These are phyloP conservation scores for Sylvilagus floridanus DNA, from an alignment of 2,797 vertebrate genomes.

Conservation along the genomic window DNA sequence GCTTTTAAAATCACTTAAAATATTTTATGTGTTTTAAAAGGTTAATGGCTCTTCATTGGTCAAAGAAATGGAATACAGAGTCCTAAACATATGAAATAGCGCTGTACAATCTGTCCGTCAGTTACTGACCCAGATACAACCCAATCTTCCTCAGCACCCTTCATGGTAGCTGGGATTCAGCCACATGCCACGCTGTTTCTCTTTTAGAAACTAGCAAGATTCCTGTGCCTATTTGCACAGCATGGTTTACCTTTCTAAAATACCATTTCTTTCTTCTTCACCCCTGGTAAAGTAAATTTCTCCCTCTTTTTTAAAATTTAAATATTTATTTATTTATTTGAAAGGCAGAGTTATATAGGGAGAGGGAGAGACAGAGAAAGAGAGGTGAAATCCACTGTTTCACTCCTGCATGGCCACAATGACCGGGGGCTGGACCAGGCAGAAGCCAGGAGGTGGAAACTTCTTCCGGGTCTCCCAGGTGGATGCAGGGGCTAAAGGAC, in stretches of 20 bases:
- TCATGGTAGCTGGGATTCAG: background rate
- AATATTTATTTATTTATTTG: too few species aligned
- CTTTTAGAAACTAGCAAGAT: background rate
- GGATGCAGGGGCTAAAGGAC: too few species aligned
- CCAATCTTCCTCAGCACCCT: background rate
- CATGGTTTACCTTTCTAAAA: background rate
- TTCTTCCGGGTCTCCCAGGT: too few species aligned
- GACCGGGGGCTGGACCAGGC: too few species aligned
- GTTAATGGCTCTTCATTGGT: background rate
- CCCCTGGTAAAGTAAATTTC: background rate
- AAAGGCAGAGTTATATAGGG: too few species aligned
- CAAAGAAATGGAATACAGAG: background rate
- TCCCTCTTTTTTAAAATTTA: background rate
- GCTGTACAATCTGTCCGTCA: background rate
- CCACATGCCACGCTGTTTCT: background rate
- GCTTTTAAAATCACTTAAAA: slow-evolving; percentile 7
- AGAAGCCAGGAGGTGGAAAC: too few species aligned
- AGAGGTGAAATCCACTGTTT: too few species aligned
- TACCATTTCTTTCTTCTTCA: background rate
- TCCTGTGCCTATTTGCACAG: background rate
- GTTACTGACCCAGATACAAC: background rate
- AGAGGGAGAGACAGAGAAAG: too few species aligned
- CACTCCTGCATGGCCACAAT: too few species aligned
- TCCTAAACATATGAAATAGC: background rate
- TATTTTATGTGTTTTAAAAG: background rate